A percentile compares a stretch with the other conserved stretches of the same genome.
Conservation (phyloP, 64 coral and sea anemone genomes). For the Montipora foliosa region DNA sequence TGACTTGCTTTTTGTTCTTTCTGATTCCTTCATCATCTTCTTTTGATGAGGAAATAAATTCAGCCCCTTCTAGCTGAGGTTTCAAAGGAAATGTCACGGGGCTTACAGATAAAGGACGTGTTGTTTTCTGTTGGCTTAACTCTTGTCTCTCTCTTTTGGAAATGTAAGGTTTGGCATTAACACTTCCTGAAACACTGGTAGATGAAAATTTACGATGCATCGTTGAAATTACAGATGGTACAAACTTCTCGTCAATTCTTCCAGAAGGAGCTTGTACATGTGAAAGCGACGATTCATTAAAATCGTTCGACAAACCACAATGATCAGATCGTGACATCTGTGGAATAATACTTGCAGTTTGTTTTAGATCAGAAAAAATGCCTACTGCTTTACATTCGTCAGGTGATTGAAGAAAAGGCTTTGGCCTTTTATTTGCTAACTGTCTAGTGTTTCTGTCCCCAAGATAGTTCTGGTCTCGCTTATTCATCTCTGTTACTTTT, state of each 20-base stretch:
- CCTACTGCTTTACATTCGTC: not conserved
- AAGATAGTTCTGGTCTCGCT: not conserved
- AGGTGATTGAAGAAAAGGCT: not conserved
- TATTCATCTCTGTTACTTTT: not conserved
- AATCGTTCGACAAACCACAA: not conserved
- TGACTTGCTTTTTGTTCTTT: not conserved
- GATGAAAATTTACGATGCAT: not conserved
- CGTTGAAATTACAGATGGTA: not conserved
- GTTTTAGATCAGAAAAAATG: not conserved
- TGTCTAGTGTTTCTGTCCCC: not conserved
- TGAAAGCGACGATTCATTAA: not conserved
- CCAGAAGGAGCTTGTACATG: not conserved
- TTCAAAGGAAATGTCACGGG: not conserved
- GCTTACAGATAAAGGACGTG: too few relatives aligned
- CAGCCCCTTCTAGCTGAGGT: not conserved
- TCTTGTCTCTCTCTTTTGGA: conserved; percentile 52
- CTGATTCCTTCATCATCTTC: not conserved
- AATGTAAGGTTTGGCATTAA: conserved; percentile 17
- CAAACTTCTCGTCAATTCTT: not conserved
- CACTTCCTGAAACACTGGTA: not conserved
- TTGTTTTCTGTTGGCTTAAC: not conserved
- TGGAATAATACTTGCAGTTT: not conserved
- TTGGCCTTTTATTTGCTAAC: not conserved
- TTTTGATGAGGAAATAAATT: not conserved
- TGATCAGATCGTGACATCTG: not conserved